phyloP scores from a whole-genome alignment of 2,888 invertebrate species.

The Yponomeuta malinellus region DNA sequence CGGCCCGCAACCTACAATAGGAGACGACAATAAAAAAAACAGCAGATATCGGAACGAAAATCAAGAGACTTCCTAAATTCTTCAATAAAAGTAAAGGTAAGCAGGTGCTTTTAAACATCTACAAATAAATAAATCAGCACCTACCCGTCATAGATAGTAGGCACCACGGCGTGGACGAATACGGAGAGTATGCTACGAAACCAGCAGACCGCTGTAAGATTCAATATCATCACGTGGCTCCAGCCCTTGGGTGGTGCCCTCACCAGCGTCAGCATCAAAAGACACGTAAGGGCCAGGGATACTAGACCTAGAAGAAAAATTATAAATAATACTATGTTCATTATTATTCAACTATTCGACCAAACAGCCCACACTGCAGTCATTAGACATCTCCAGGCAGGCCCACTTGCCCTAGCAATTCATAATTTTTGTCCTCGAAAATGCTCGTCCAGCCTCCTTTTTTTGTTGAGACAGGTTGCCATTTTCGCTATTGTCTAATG shows the following conservation, averaged over 20 bases:
- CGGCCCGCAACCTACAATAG: no score
- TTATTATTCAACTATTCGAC: neutral
- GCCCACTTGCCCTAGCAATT: neutral
- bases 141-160: conserved; percentile 36
- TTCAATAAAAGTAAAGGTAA: no score
- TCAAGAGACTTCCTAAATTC: no score
- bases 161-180: conserved; percentile 36
- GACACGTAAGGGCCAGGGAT: conserved; percentile 13
- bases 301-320: conserved; percentile 2
- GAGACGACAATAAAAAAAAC: no score
- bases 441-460: neutral
- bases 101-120: no score
- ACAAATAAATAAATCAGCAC: no score
- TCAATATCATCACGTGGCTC: conserved; percentile 58
- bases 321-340: no score
- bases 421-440: neutral
- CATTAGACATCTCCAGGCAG: neutral
- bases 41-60: no score
- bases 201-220: conserved; percentile 42
- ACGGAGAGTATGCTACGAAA: conserved; percentile 32
- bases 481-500: neutral
- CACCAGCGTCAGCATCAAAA: conserved; percentile 13
- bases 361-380: neutral
- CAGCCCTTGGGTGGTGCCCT: conserved; percentile 31
- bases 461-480: neutral